Evolutionary conservation across 2,888 invertebrate genomes (phyloP).

Genomic region (Pyrrhia umbra): DNA sequence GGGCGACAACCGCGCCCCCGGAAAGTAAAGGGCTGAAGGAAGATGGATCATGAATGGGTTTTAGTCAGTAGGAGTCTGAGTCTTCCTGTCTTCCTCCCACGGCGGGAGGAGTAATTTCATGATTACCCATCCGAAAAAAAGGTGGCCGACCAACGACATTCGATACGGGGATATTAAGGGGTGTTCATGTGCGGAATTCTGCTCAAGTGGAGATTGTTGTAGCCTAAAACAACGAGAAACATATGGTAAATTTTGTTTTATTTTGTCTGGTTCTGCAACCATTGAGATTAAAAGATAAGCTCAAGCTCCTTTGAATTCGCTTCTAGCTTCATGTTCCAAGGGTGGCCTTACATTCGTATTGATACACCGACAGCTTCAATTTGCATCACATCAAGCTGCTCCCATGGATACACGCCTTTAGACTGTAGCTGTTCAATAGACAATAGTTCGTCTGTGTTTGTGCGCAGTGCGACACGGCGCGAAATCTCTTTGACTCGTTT

Average conservation of each 20-base stretch:
- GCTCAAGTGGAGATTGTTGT: background rate
- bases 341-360: no score
- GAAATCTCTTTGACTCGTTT: slow-evolving; percentile 10
- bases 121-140: no score
- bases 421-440: background rate
- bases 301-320: no score
- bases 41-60: no score
- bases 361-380: background rate
- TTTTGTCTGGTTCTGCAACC: no score
- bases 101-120: no score
- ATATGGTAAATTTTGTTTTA: background rate
- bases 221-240: background rate
- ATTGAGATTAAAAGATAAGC: no score
- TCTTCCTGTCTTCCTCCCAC: no score
- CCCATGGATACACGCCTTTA: background rate
- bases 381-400: background rate
- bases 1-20: no score
- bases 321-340: background rate
- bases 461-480: slow-evolving; percentile 38
- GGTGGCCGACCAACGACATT: background rate
- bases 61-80: no score
- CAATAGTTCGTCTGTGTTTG: slow-evolving; percentile 4
- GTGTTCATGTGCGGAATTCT: background rate
- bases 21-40: no score
- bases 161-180: background rate